Evolutionary conservation across 1,140 invertebrate genomes (phyloP), one percentile per base, ranked within the genome.

Genomic region (Drosophila tristis): DNA sequence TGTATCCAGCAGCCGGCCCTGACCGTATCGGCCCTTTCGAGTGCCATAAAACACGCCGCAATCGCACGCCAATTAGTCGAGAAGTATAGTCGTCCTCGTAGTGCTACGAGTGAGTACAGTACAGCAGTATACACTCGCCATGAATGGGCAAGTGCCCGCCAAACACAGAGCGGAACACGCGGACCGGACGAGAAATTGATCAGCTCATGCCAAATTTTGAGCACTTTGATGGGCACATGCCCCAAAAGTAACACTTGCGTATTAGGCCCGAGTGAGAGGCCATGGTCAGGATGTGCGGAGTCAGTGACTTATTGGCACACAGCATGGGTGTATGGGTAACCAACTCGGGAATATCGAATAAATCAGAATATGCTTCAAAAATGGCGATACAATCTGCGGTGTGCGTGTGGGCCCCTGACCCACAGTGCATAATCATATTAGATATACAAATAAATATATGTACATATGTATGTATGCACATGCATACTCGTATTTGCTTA

Each of bases 371-470:
- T 39, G 35, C n/a, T 54, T 13, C 15, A 15, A 49, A 49, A 16
- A 59, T 23, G 44, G 25, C 25, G 20, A 56, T 35, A 51, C 58
- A 54, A 54, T 63, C 63, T 39, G 35, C 35, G 35, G 35, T 39
- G 35, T 39, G 11, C 11, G 35, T 13, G 35, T 13, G 50, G 13
- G 50, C 70, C 63, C 42, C 56, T 76, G 60, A 54, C 61, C 62
- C 61, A 73, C 64, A 61, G 31, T 56, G 71, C 51, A 66, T 73
- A 76, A 73, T 73, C 56, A 72, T 65, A 76, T 66, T 45, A 59
- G 47, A 54, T 68, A 29, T 31, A 62, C 54, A 45, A 31, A 29
- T 11, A 4, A 8, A 7, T 11, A 15, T 44, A 45, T 9, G 13
- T 29, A 26, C 3, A 26, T 26, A 47, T 43, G 26, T 45, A 45